Evolutionary conservation across 2,797 vertebrate genomes (phyloP).

Genomic region (Anas capensis): DNA sequence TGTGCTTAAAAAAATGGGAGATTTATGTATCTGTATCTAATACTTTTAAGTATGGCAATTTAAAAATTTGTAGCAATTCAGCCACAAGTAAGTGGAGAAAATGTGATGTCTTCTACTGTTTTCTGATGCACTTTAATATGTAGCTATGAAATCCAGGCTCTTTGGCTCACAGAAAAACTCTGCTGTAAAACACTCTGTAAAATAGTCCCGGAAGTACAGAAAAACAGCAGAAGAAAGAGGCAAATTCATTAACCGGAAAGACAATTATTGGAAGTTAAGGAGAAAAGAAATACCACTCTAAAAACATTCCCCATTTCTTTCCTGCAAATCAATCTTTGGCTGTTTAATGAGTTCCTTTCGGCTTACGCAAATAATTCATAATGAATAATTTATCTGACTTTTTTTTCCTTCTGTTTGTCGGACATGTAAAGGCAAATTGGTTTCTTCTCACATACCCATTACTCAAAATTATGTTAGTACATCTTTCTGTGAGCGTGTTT

Average conservation of each 20-base stretch:
- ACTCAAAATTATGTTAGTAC: slow-evolving; percentile 32
- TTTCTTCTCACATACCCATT: slow-evolving; percentile 46
- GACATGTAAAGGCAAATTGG: slow-evolving; percentile 43
- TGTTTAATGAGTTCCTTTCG: slow-evolving; percentile 42
- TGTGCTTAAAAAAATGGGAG: not conserved
- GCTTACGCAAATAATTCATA: slow-evolving; percentile 55
- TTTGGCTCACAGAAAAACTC: slow-evolving; percentile 2
- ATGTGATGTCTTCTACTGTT: slow-evolving; percentile 35
- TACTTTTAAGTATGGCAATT: slow-evolving; percentile 59
- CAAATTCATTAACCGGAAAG: not conserved
- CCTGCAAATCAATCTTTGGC: not conserved
- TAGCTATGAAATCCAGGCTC: slow-evolving; percentile 31
- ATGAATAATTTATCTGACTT: slow-evolving; percentile 68
- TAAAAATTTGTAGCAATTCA: slow-evolving; percentile 47
- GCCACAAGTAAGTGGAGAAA: slow-evolving; percentile 27
- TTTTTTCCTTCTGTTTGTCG: slow-evolving; percentile 52
- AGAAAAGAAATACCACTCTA: not conserved
- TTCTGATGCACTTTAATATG: slow-evolving; percentile 32
- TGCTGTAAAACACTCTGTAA: slow-evolving; percentile 20
- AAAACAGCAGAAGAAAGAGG: slow-evolving; percentile 19
- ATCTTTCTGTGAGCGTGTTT: not conserved
- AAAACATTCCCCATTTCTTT: slow-evolving; percentile 3
- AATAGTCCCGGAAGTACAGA: not conserved
- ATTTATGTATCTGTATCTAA: slow-evolving; percentile 65
- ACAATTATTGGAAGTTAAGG: not conserved